Evolutionary conservation across 30 jellyfish, hydroid and myxozoan species (phyloP), one percentile per base, ranked within the genome.

Genomic region (Mastigias papua): DNA sequence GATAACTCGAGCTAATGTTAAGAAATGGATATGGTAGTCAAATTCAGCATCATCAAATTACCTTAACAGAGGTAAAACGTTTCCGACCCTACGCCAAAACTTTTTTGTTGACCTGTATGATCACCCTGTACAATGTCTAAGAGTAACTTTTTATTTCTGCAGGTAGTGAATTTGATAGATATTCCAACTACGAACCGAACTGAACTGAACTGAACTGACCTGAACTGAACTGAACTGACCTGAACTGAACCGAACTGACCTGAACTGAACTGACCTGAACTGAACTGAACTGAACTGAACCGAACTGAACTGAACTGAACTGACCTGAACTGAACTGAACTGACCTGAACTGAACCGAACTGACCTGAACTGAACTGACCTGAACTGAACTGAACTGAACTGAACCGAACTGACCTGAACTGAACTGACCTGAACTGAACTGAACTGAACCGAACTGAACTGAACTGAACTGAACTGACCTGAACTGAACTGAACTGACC

Each of bases 321-420:
- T 42, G 54, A 42, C 7, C 54, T 42, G 13, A 42, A 42, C 80
- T 68, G 60, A 68, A 68, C 50, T 34, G 58, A 68, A 11, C 58
- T 68, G 80, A 68, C 23, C 80, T 68, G 80, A 68, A 68, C 80
- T 68, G 80, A 68, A 68, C 80, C n/a, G 80, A 68, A 68, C 50
- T 34, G 80, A 68, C 19, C 80, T 68, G 80, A 68, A 68, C 80
- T 68, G 80, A 68, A 68, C 80, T 68, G 80, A 68, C 19, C 80
- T 68, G 80, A 68, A 68, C 80, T 7, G 80, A 68, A 68, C 26
- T 68, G 80, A 68, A 68, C 80, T 68, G 58, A 68, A 68, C 80
- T 68, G 58, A 68, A 68, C 80, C 27, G 58, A 68, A 68, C 80
- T 68, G 58, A 68, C 19, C 50, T 7, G 58, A 68, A 68, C 80